phyloP scores from a whole-genome alignment of 53 echinoderm and acorn worm genomes.

The Arbacia lixula region DNA sequence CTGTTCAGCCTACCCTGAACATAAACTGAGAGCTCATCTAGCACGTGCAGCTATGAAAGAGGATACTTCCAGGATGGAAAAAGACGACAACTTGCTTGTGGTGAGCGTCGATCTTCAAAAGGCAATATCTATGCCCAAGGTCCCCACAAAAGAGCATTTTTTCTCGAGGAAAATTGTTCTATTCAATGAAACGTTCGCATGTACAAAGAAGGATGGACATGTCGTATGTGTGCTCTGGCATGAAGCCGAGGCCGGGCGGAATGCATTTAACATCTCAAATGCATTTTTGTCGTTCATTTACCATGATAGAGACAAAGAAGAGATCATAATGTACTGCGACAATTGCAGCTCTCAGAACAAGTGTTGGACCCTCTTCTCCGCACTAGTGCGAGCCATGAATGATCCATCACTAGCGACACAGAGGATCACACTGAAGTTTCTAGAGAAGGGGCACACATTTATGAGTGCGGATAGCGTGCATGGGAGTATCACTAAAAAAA shows the following conservation, averaged over 20 bases:
- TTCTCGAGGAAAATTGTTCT: conserved; percentile 5
- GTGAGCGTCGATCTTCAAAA: conserved; percentile 43
- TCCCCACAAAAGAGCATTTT: conserved; percentile 34
- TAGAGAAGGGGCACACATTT: conserved; percentile 62
- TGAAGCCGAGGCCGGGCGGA: conserved; percentile 59
- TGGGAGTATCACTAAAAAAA: conserved; percentile 49
- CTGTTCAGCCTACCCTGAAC: too few relatives aligned
- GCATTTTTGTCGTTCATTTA: background rate
- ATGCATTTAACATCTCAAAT: conserved; percentile 42
- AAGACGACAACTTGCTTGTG: background rate
- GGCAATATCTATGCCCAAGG: conserved; percentile 43
- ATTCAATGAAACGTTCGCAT: conserved; percentile 66
- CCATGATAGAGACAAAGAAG: conserved; percentile 7
- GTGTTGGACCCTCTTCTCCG: conserved; percentile 30
- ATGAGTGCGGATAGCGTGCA: conserved; percentile 58
- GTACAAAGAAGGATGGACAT: conserved; percentile 28
- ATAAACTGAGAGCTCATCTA: background rate
- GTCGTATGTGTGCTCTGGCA: conserved; percentile 48
- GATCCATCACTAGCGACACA: background rate
- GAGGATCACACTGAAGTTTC: conserved; percentile 43
- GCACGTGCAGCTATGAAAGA: background rate
- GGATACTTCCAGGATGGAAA: background rate
- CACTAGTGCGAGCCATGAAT: conserved; percentile 13
- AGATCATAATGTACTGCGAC: conserved; percentile 12
- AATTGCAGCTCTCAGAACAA: conserved; percentile 25